Evolutionary conservation across 2,797 vertebrate species (phyloP).

Genomic region (Sus cebifrons): DNA sequence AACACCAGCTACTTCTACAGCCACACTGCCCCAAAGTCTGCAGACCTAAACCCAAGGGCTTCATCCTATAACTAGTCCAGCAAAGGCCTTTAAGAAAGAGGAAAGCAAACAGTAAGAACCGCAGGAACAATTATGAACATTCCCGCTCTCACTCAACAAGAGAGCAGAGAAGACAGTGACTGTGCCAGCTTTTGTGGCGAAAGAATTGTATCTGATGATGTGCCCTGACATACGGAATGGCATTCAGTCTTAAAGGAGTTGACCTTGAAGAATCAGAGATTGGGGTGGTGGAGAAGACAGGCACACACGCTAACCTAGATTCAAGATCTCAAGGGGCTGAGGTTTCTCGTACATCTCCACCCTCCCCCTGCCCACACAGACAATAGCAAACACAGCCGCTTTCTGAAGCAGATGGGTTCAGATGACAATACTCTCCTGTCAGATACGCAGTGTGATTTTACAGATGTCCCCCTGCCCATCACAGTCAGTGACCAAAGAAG

Average conservation of each 20-base stretch:
- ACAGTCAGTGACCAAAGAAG: background rate
- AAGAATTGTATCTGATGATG: constrained; percentile 46
- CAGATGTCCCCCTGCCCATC: background rate
- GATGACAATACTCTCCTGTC: background rate
- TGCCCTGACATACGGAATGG: constrained; percentile 45
- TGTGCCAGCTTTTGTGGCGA: constrained; percentile 11
- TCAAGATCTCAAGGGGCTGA: background rate
- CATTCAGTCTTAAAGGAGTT: constrained; percentile 64
- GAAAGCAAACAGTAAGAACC: background rate
- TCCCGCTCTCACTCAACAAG: constrained; percentile 51
- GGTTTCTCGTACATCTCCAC: background rate
- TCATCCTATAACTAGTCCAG: constrained; percentile 29
- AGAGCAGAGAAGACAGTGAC: background rate
- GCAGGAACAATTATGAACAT: background rate
- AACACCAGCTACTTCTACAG: constrained; percentile 10
- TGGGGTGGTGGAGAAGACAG: background rate
- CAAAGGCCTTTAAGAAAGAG: constrained; percentile 61
- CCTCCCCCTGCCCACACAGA: background rate
- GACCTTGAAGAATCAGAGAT: constrained; percentile 53
- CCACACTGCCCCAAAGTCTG: background rate
- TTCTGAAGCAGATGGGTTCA: background rate
- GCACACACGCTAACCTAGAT: constrained; percentile 65
- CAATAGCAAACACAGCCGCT: background rate
- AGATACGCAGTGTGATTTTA: constrained; percentile 2
- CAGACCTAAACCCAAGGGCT: constrained; percentile 65